Evolutionary conservation across 2,888 invertebrate species (phyloP), one percentile per base, ranked within the genome.

Genomic region (Linyphia triangularis): DNA sequence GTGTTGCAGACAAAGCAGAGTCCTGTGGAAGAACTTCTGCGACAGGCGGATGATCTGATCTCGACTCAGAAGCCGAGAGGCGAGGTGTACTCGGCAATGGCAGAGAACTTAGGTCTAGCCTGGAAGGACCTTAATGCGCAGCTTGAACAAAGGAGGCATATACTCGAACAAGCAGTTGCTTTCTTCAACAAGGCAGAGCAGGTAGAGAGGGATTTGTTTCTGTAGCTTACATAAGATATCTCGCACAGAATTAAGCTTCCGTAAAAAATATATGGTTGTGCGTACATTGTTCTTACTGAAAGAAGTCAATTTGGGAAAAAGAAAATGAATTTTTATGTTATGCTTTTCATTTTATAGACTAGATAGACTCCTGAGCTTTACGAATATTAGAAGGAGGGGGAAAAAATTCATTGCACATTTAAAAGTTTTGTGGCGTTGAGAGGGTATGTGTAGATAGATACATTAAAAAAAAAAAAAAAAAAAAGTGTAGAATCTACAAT

Each of bases 81-180:
- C 1, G 96, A 96, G 93, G 96, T 97, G 33, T 96, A 97, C 92
- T 95, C 96, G 85, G 97, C 97, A 43, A 97, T 97, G 97, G 97
- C 97, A 19, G 96, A 96, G 92, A 93, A 93, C 37, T 92, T 94
- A 81, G 93, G 93, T 19, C 92, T 93, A 90, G 94, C 94, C 40
- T 97, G 97, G 97, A 95, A 95, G 91, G 97, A 97, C 92, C 95
- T 97, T 84, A 95, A 97, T 92, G 94, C 94, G 90, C 95, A 96
- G 91, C 93, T 97, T 90, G 96, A 96, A 91, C 94, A 95, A 90
- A 94, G 97, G 75, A 96, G 96, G 92, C 94, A 95, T 91, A 95
- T 97, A 89, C 94, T 97, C 67, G 96, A 96, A 91, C 94, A 96
- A 91, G 96, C 96, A 92, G 95, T 96, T 59, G 94, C 95, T 90